phyloP scores from a whole-genome alignment of 2,113 vertebrate species.

The Lepus timidus region DNA sequence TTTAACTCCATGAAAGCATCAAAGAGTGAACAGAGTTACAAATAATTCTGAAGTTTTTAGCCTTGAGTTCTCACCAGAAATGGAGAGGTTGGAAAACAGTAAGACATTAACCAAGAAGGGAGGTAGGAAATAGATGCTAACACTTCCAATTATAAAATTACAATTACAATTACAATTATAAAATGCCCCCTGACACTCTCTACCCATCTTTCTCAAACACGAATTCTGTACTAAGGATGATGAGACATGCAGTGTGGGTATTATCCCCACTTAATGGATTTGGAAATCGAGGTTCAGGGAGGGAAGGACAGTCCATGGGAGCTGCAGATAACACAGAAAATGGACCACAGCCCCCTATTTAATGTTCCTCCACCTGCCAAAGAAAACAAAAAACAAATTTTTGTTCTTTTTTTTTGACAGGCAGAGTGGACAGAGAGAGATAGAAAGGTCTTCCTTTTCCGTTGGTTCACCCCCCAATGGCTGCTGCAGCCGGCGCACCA shows the following conservation, averaged over 20 bases:
- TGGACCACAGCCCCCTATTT: background rate
- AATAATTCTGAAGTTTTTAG: slow-evolving; percentile 10
- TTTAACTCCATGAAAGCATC: slow-evolving; percentile 11
- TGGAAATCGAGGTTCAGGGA: background rate
- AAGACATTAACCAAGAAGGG: background rate
- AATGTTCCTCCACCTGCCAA: background rate
- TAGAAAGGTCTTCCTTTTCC: too few relatives aligned
- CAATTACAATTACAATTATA: background rate
- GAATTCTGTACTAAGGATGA: background rate
- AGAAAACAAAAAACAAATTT: too few relatives aligned
- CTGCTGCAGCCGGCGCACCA: too few relatives aligned
- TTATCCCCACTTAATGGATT: background rate
- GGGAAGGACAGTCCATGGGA: background rate
- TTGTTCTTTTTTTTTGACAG: too few relatives aligned
- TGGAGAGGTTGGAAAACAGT: background rate
- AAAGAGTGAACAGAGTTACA: background rate
- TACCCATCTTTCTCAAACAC: background rate
- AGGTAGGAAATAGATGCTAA: background rate
- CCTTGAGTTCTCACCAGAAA: background rate
- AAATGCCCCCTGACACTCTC: background rate
- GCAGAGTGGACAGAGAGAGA: too few relatives aligned
- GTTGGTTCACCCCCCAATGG: too few relatives aligned
- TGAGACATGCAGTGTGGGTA: background rate
- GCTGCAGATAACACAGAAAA: background rate
- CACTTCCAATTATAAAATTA: background rate